These are phyloP conservation scores for Limnephilus marmoratus DNA, from an alignment of 2,888 invertebrate species.

Conservation along the genomic window DNA sequence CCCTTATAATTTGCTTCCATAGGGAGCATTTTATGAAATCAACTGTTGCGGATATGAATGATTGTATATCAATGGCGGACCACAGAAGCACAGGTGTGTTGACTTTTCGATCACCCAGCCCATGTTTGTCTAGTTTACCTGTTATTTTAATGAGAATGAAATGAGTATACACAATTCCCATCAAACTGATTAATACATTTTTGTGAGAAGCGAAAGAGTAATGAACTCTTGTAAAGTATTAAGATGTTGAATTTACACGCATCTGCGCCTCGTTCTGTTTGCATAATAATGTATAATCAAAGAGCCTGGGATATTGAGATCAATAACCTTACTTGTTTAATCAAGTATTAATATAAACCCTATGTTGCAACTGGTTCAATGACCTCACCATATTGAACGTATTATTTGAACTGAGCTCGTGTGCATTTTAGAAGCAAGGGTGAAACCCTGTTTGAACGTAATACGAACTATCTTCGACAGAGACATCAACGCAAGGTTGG, in stretches of 20 bases:
- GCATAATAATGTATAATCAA: not conserved
- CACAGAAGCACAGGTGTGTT: slow-evolving; percentile 30
- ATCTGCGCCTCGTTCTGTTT: not conserved
- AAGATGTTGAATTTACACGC: not conserved
- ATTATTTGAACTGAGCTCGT: not conserved
- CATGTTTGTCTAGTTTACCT: slow-evolving; percentile 15
- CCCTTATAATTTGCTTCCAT: not conserved
- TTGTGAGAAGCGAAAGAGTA: not conserved
- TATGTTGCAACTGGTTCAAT: not conserved
- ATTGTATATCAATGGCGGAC: not conserved
- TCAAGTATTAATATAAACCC: too few relatives aligned
- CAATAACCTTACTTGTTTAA: not conserved
- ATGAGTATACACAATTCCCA: not conserved
- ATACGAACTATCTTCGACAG: not conserved
- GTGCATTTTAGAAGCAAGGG: not conserved
- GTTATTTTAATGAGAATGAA: slow-evolving; percentile 37
- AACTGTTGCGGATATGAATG: not conserved
- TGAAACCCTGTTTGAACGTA: not conserved
- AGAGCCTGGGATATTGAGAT: not conserved
- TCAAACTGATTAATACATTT: too few relatives aligned
- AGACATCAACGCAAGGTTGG: slow-evolving; percentile 55
- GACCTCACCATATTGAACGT: not conserved
- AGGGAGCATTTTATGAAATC: slow-evolving; percentile 8
- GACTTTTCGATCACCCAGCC: slow-evolving; percentile 20
- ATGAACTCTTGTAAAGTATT: not conserved